Evolutionary conservation across 2,888 invertebrate genomes (phyloP).

Genomic region (Sipha maydis): DNA sequence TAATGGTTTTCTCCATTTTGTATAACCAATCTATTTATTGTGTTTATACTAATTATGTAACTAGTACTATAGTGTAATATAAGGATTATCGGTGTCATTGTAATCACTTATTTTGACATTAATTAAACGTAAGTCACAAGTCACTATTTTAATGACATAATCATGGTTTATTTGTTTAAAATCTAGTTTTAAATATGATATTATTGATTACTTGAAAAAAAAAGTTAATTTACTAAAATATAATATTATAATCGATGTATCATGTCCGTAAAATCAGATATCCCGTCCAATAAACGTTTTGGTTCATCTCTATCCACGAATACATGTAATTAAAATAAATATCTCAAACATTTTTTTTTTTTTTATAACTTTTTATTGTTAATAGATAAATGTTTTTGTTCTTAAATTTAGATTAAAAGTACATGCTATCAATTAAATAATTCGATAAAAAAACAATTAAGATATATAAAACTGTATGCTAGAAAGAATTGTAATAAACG

Average conservation of each 20-base stretch:
- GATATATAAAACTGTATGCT: constrained; percentile 10
- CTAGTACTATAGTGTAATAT: neutral
- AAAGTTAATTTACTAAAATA: neutral
- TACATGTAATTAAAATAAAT: neutral
- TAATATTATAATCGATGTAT: neutral
- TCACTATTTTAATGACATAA: neutral
- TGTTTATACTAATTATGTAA: neutral
- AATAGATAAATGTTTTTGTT: neutral
- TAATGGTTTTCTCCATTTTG: constrained; percentile 18
- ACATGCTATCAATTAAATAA: neutral
- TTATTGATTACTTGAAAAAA: neutral
- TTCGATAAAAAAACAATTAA: neutral
- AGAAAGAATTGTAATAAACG: constrained; percentile 7
- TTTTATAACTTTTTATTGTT: neutral
- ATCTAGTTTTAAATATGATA: constrained; percentile 1
- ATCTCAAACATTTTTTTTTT: constrained; percentile 17
- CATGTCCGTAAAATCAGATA: constrained; percentile 46
- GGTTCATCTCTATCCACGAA: constrained; percentile 15
- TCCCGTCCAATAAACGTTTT: constrained; percentile 53
- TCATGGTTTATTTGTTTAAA: constrained; percentile 13
- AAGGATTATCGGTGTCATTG: no score
- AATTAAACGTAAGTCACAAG: no score
- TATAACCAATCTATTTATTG: neutral
- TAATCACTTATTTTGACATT: no score
- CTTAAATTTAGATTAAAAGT: constrained; percentile 26